Evolutionary conservation across 2,113 vertebrate genomes (phyloP), one percentile per base, ranked within the genome.

Genomic region (Lophura nycthemera): DNA sequence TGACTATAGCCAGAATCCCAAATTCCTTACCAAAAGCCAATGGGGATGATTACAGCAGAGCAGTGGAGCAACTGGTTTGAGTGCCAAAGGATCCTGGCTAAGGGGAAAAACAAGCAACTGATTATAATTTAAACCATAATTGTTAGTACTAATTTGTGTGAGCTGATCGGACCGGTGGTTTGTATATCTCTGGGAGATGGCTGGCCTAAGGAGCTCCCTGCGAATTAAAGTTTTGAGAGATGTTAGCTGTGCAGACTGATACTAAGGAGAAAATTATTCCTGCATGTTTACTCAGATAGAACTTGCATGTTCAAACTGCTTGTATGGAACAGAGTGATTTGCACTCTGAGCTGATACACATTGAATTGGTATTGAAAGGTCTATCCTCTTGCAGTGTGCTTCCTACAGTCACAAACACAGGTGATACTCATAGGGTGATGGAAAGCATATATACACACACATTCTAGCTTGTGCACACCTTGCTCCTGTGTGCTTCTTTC

Each of bases 281-380:
- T 47, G 36, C 54, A 8, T 43, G 34, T 75, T 82, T 86, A 17
- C 17, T 79, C 4, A 11, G 13, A 15, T 2, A 21, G 52, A 45
- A 84, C 25, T 27, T 47, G 18, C n/a, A 16, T 0, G 0, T 61
- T 36, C 40, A 54, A 79, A 11, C 7, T 19, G 21, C 3, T 2
- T 1, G 1, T 10, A 17, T 30, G 30, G 56, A 83, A 4, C 7
- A 0, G 17, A 25, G 25, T 2, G 47, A 9, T 60, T 54, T 50
- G 34, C 36, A 5, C 2, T 74, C 0, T 0, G 2, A 36, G 5
- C 36, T 19, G 76, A 3, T 14, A 50, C 0, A 1, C 8, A 2
- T 15, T 61, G 84, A 3, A 20, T 11, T 1, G 17, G 4, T 29
- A 9, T 89, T 89, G 61, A 59, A 42, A 29, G 74, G 74, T 40